These are phyloP conservation scores for Eupeodes corollae DNA, from an alignment of 1,140 invertebrate genomes.

Conservation along the genomic window DNA sequence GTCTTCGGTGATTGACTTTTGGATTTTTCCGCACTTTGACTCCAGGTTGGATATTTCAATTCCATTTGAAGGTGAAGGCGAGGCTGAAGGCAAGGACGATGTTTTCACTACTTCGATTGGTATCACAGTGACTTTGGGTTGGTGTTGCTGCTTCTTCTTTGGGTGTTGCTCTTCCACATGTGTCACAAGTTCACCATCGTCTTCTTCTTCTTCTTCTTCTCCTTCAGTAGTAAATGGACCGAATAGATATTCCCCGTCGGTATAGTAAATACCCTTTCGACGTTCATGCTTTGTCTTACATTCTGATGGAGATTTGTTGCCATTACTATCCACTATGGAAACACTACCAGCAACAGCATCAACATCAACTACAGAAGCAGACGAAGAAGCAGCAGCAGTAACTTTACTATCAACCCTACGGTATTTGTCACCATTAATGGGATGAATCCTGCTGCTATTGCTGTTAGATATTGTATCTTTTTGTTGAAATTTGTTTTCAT, in stretches of 20 bases:
- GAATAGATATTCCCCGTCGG: constrained; percentile 10
- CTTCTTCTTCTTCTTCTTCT: constrained; percentile 3
- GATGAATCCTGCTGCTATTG: too few relatives aligned
- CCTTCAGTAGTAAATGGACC: constrained; percentile 4
- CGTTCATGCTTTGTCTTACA: constrained; percentile 7
- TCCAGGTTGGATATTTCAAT: constrained; percentile 27
- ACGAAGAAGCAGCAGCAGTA: too few relatives aligned
- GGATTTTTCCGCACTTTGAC: constrained; percentile 31
- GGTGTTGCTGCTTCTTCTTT: background rate
- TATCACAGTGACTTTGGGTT: background rate
- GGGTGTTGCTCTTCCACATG: constrained; percentile 3
- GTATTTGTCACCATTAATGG: too few relatives aligned
- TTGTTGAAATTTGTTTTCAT: too few relatives aligned
- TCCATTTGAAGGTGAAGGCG: background rate
- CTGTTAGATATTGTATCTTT: too few relatives aligned
- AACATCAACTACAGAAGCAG: too few relatives aligned
- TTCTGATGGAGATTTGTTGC: too few relatives aligned
- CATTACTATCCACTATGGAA: too few relatives aligned
- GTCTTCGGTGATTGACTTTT: constrained; percentile 33
- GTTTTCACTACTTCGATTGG: background rate
- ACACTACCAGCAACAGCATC: too few relatives aligned
- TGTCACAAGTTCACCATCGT: constrained; percentile 15
- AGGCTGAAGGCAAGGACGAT: too few relatives aligned
- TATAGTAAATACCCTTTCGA: constrained; percentile 15
- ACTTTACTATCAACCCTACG: too few relatives aligned